Conservation (phyloP, 53 echinoderm and acorn worm species). For the Zoroaster sp. region DNA sequence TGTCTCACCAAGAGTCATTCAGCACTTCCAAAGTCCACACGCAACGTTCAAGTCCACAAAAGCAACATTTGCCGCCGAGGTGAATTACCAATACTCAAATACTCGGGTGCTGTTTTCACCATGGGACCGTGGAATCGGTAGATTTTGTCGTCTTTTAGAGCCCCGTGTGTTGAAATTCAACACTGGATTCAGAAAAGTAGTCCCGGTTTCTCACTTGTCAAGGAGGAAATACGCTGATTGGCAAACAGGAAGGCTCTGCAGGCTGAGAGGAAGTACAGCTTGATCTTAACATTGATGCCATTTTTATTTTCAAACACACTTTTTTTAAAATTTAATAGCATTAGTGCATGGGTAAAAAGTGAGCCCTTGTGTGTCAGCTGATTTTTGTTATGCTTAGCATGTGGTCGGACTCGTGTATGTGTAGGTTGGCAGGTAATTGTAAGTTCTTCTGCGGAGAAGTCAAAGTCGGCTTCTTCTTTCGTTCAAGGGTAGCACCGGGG, state of each 20-base stretch:
- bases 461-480: background rate
- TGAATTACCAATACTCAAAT: background rate
- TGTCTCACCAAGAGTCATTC: background rate
- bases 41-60: too few relatives aligned
- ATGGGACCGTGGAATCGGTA: background rate
- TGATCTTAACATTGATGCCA: background rate
- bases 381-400: background rate
- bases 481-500: background rate
- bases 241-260: slow-evolving; percentile 6
- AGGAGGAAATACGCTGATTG: slow-evolving; percentile 32
- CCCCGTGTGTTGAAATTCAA: background rate
- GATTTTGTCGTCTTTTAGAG: background rate
- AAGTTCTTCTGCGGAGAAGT: background rate
- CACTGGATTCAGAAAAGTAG: slow-evolving; percentile 11
- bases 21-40: background rate
- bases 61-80: too few relatives aligned
- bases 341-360: background rate
- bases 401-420: background rate
- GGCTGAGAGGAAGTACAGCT: slow-evolving; percentile 12
- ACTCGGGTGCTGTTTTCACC: background rate
- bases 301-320: background rate
- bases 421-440: background rate
- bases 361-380: background rate
- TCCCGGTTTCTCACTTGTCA: background rate
- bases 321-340: background rate